Evolutionary conservation across 2,113 vertebrate genomes (phyloP).

Genomic region (Notothenia coriiceps): DNA sequence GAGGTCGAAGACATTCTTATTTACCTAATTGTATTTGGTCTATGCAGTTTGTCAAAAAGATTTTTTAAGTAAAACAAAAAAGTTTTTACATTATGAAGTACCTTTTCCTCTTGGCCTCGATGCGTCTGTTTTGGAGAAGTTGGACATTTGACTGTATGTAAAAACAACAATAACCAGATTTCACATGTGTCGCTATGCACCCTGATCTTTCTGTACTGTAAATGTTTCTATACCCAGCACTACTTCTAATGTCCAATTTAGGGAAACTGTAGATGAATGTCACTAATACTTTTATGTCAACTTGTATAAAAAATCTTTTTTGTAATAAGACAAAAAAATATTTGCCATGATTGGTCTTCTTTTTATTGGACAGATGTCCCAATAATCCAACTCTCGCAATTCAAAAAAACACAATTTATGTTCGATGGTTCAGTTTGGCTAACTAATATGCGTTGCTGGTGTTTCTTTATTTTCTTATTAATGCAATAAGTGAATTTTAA

Average conservation of each 20-base stretch:
- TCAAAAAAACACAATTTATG: background rate
- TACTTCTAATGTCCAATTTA: conserved; percentile 67
- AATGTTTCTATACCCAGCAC: conserved; percentile 75
- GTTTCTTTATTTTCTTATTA: background rate
- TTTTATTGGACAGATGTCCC: background rate
- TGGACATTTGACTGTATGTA: conserved; percentile 54
- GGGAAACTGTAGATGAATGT: conserved; percentile 73
- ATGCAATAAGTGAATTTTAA: background rate
- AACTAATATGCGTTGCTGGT: background rate
- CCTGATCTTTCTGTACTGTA: conserved; percentile 76
- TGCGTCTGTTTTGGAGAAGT: conserved; percentile 30
- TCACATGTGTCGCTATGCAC: conserved; percentile 77
- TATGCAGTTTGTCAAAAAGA: conserved; percentile 66
- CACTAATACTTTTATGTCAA: conserved; percentile 72
- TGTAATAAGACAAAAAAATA: conserved; percentile 62
- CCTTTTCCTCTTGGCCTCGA: conserved; percentile 36
- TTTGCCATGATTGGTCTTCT: conserved; percentile 3
- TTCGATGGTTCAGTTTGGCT: background rate
- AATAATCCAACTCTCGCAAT: background rate
- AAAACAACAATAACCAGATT: conserved; percentile 55
- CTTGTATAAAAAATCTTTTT: conserved; percentile 77
- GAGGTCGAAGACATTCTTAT: conserved; percentile 33
- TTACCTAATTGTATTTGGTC: conserved; percentile 52
- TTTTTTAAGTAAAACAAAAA: conserved; percentile 31
- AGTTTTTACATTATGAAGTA: conserved; percentile 56